Percentiles rank a stretch among this genome's conserved stretches.
These are phyloP conservation scores for Cosmia pyralina DNA, from an alignment of 2,888 invertebrate species.

Conservation along the genomic window DNA sequence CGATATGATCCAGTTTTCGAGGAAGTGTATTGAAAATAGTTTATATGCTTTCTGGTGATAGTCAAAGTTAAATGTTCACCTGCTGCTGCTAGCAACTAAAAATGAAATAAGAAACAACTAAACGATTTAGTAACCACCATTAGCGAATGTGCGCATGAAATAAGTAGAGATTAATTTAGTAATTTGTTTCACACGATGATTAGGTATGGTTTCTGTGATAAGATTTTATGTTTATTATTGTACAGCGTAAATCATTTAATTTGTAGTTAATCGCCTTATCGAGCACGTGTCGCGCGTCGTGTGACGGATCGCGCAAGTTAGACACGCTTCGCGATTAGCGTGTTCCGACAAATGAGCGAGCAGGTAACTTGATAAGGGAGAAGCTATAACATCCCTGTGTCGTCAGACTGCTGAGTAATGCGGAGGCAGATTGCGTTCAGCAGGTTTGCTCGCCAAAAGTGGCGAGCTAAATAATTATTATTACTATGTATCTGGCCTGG, in stretches of 20 bases:
- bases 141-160: not conserved
- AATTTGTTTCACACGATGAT: constrained; percentile 21
- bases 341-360: constrained; percentile 12
- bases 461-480: not conserved
- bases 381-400: not conserved
- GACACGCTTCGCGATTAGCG: constrained; percentile 6
- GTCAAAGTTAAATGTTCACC: not conserved
- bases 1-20: no score
- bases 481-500: not conserved
- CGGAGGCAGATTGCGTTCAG: not conserved
- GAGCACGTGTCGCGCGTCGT: not conserved
- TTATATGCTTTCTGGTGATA: not conserved
- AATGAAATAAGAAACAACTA: not conserved
- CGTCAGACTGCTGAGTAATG: no score
- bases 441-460: no score
- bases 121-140: not conserved
- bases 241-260: constrained; percentile 10
- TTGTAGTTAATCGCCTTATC: constrained; percentile 4
- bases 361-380: not conserved
- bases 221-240: constrained; percentile 3
- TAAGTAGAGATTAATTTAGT: constrained; percentile 9
- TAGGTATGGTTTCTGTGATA: constrained; percentile 18
- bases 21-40: no score
- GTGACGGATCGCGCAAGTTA: constrained; percentile 16
- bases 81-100: no score